Percentiles rank a stretch among this genome's conserved stretches.
Evolutionary conservation across 2,888 invertebrate genomes (phyloP).

Genomic region (Trimorus sp.): DNA sequence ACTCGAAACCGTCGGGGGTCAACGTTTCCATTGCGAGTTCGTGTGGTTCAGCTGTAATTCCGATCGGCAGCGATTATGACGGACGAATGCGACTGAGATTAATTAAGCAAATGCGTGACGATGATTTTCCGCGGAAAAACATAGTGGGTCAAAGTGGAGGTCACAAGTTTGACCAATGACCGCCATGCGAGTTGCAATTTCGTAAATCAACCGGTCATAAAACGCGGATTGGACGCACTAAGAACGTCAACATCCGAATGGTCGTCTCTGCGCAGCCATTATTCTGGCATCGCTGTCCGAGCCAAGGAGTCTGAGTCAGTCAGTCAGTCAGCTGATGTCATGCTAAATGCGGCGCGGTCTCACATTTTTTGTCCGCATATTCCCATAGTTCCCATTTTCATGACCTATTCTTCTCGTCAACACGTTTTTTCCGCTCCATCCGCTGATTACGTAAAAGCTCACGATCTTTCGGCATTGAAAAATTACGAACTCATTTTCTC

Average conservation of each 20-base stretch:
- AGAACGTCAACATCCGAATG: slow-evolving; percentile 43
- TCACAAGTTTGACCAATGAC: not conserved
- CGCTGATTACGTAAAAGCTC: not conserved
- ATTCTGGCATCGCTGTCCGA: slow-evolving; percentile 56
- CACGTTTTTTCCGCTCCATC: slow-evolving; percentile 5
- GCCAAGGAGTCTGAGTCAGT: slow-evolving; percentile 58
- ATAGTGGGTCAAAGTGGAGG: not conserved
- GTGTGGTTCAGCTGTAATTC: slow-evolving; percentile 7
- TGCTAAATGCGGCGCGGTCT: slow-evolving; percentile 71
- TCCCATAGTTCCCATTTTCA: slow-evolving; percentile 44
- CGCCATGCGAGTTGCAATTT: slow-evolving; percentile 23
- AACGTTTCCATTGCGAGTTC: slow-evolving; percentile 41
- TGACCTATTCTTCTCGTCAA: slow-evolving; percentile 38
- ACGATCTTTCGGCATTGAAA: too few relatives aligned
- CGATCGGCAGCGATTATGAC: not conserved
- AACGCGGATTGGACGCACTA: slow-evolving; percentile 22
- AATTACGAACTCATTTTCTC: too few relatives aligned
- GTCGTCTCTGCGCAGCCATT: slow-evolving; percentile 41
- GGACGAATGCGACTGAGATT: too few relatives aligned
- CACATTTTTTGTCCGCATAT: slow-evolving; percentile 43
- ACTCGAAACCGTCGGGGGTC: slow-evolving; percentile 46
- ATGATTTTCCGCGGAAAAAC: too few relatives aligned
- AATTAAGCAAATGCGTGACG: too few relatives aligned
- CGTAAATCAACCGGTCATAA: slow-evolving; percentile 25
- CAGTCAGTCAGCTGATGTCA: slow-evolving; percentile 70